A percentile compares a stretch with the other conserved stretches of the same genome.
These are phyloP conservation scores for Anhinga anhinga DNA, from an alignment of 2,113 vertebrate species.

Conservation along the genomic window DNA sequence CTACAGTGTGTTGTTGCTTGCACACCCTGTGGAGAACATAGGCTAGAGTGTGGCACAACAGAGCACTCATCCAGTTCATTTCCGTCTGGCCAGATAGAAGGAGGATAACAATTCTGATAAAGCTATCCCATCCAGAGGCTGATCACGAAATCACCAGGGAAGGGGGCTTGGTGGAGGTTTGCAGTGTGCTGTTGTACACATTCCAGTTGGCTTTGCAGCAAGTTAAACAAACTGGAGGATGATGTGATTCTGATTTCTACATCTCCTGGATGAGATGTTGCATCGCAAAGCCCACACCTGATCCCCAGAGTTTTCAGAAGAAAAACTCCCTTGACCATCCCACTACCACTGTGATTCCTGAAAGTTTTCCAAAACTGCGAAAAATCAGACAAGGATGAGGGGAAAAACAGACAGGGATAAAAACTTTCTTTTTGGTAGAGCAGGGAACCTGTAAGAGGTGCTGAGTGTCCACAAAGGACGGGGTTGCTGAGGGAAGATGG, in stretches of 20 bases:
- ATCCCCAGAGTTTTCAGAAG: background rate
- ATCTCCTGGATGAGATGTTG: background rate
- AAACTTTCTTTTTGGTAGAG: background rate
- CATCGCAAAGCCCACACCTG: background rate
- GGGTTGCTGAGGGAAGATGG: background rate
- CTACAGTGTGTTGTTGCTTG: background rate
- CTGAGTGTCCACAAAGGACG: background rate
- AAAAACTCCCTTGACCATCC: background rate
- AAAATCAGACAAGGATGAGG: background rate
- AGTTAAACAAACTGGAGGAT: background rate
- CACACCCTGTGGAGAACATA: background rate
- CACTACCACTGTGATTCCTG: background rate
- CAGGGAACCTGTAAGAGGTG: background rate
- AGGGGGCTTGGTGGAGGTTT: background rate
- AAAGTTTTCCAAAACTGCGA: background rate
- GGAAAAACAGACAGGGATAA: background rate
- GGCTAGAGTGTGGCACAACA: background rate
- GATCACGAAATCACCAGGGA: background rate
- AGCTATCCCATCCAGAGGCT: background rate
- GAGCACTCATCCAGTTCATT: background rate
- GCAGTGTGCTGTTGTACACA: background rate
- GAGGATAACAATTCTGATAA: background rate
- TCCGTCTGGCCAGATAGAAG: background rate
- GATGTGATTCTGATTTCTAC: background rate
- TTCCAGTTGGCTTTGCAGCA: background rate